Percentiles rank a stretch among this genome's conserved stretches.
These are phyloP conservation scores for Mus spicilegus DNA, from an alignment of 2,113 vertebrate genomes.

Conservation along the genomic window DNA sequence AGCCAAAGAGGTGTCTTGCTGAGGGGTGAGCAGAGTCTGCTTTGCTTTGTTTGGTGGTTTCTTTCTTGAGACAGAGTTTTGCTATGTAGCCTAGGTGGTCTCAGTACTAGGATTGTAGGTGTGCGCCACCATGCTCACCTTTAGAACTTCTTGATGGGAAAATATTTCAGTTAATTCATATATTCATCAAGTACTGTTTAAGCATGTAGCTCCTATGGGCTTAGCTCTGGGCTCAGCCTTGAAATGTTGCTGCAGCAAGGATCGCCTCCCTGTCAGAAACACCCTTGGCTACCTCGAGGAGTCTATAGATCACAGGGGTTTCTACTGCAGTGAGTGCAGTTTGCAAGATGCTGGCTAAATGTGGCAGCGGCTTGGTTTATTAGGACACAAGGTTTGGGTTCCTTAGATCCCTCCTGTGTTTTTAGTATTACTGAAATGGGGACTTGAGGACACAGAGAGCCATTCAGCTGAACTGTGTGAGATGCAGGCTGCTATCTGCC, in stretches of 20 bases:
- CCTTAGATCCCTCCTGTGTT: neutral
- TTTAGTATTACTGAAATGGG: neutral
- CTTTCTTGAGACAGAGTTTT: neutral
- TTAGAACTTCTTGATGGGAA: neutral
- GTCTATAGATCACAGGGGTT: neutral
- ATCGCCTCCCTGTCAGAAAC: neutral
- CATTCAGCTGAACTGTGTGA: neutral
- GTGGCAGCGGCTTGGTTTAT: neutral
- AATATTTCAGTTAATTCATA: neutral
- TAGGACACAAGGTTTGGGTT: neutral
- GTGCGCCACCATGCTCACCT: no score
- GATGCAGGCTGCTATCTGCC: neutral
- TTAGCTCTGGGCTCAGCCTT: neutral
- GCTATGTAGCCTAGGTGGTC: neutral
- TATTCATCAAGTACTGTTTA: neutral
- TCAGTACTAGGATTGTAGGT: neutral
- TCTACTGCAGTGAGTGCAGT: neutral
- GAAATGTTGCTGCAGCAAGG: neutral
- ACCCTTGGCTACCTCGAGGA: neutral
- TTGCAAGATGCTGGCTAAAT: neutral
- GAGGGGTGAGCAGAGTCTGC: neutral
- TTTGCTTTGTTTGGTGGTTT: neutral
- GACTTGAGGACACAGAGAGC: neutral
- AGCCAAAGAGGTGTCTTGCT: neutral
- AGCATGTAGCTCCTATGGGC: neutral